Evolutionary conservation across 1,140 invertebrate species (phyloP).

Genomic region (Magallana gigas): DNA sequence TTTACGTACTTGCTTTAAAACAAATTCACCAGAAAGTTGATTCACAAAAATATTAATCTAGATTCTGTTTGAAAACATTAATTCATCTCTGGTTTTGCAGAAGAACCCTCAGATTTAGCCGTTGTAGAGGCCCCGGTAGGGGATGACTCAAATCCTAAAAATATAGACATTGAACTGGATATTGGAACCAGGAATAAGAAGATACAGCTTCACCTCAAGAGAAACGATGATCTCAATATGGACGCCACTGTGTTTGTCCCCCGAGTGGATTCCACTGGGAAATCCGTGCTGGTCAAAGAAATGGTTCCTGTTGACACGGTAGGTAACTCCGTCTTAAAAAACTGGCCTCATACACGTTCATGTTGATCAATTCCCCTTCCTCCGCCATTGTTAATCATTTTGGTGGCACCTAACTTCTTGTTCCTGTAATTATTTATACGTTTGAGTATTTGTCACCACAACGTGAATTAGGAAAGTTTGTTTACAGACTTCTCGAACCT

Average conservation of each 20-base stretch:
- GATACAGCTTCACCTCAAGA: background rate
- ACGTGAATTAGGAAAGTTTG: no score
- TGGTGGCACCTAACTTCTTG: no score
- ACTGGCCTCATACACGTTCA: no score
- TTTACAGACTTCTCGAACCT: no score
- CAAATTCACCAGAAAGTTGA: no score
- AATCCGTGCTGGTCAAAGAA: background rate
- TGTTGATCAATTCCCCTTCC: no score
- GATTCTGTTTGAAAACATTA: no score
- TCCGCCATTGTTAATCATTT: no score
- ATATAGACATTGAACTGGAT: constrained; percentile 5
- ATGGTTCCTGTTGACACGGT: background rate
- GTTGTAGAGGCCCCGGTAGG: background rate
- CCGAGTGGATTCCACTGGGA: background rate
- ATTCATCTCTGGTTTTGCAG: background rate
- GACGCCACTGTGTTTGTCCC: background rate
- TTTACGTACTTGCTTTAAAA: no score
- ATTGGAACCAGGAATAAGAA: constrained; percentile 5
- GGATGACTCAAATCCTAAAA: background rate
- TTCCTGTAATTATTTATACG: no score
- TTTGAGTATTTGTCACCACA: no score
- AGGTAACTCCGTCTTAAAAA: background rate
- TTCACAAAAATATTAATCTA: no score
- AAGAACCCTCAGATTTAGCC: background rate
- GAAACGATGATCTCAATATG: background rate